Conservation (phyloP, 2,113 vertebrate species). For the Eonycteris spelaea region DNA sequence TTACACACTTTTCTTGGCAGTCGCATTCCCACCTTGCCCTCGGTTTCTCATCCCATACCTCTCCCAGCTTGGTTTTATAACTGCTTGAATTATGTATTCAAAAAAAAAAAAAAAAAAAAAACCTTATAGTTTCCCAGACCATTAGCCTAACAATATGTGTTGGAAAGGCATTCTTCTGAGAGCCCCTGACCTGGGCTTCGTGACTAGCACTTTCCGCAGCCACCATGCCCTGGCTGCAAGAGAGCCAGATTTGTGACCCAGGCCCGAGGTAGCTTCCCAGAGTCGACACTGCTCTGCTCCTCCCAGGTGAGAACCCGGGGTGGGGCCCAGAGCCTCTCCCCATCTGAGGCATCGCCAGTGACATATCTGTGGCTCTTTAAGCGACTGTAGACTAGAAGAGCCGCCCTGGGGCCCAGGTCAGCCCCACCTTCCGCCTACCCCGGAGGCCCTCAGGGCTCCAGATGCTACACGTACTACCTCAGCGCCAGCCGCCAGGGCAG, state of each 20-base stretch:
- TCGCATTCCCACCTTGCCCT: not conserved
- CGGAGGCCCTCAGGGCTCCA: not conserved
- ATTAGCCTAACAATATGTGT: not conserved
- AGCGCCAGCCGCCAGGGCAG: not conserved
- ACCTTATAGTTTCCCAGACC: not conserved
- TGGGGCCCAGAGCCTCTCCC: not conserved
- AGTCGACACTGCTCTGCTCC: not conserved
- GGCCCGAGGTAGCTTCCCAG: not conserved
- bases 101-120: not conserved
- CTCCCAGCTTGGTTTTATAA: not conserved
- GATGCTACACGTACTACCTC: conserved; percentile 47
- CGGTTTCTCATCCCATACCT: not conserved
- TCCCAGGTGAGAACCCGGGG: not conserved
- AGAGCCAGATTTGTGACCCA: not conserved
- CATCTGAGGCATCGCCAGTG: not conserved
- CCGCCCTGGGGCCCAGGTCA: not conserved
- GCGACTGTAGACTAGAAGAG: not conserved
- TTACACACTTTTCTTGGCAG: not conserved
- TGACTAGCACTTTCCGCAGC: not conserved
- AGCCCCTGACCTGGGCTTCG: not conserved
- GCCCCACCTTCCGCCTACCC: not conserved
- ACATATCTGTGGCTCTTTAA: not conserved
- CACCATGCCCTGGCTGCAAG: not conserved
- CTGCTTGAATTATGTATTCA: not conserved
- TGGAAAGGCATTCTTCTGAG: not conserved